Percentiles rank a stretch among this genome's conserved stretches.
Conservation (phyloP, 2,113 vertebrate species). For the Vombatus ursinus region DNA sequence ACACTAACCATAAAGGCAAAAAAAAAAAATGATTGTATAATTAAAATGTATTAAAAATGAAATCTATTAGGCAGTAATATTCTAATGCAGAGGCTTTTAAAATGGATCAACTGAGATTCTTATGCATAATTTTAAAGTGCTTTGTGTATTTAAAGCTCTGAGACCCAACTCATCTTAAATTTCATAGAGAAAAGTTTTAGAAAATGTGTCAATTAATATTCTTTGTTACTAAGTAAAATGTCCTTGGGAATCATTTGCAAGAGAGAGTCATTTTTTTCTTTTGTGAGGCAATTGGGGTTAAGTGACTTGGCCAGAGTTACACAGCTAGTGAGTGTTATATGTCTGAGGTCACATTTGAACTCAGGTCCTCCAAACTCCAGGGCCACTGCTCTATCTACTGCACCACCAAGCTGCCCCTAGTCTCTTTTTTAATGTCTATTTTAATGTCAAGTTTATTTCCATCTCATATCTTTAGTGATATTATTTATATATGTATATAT, state of each 20-base stretch:
- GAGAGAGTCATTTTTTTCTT: not conserved
- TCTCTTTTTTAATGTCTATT: not conserved
- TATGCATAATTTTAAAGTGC: not conserved
- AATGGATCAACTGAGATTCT: not conserved
- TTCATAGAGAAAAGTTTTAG: not conserved
- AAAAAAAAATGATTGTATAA: not conserved
- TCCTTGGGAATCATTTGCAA: not conserved
- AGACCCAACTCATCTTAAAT: not conserved
- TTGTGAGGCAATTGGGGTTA: no score
- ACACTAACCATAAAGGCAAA: not conserved
- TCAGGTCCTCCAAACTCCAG: no score
- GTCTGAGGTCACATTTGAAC: no score
- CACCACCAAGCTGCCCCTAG: no score
- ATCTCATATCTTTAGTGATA: not conserved
- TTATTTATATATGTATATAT: not conserved
- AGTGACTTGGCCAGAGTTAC: no score
- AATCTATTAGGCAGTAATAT: not conserved
- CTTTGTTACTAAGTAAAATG: not conserved
- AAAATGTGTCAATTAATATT: not conserved
- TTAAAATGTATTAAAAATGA: not conserved
- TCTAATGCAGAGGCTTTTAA: not conserved
- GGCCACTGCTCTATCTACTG: no score
- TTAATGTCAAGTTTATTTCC: not conserved
- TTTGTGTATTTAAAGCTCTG: not conserved
- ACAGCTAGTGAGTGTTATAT: no score